Evolutionary conservation across 2,888 invertebrate species (phyloP).

Genomic region (Aphrophora alni): DNA sequence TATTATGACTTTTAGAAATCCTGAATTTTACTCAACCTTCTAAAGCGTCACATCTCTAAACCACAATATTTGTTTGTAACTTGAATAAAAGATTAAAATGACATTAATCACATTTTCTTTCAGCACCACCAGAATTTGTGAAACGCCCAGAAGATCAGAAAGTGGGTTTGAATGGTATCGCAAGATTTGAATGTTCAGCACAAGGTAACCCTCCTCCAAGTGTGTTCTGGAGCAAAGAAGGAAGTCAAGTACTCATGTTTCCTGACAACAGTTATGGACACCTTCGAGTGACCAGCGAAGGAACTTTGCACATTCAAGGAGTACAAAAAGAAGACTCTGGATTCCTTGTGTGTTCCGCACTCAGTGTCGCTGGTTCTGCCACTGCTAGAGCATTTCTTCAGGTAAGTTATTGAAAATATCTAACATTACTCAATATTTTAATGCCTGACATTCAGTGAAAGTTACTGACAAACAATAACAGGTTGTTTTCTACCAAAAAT

Average conservation of each 20-base stretch:
- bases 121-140: constrained; percentile 86
- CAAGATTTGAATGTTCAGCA: constrained; percentile 89
- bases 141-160: constrained; percentile 86
- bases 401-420: constrained; percentile 62
- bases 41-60: too few relatives aligned
- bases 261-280: constrained; percentile 77
- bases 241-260: constrained; percentile 78
- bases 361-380: constrained; percentile 92
- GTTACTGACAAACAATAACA: too few relatives aligned
- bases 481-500: too few relatives aligned
- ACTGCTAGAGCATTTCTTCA: constrained; percentile 87
- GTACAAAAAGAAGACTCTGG: constrained; percentile 74
- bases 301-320: constrained; percentile 64
- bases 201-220: constrained; percentile 91
- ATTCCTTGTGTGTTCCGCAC: constrained; percentile 90
- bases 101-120: constrained; percentile 54
- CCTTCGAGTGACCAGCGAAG: constrained; percentile 67
- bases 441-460: too few relatives aligned
- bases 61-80: too few relatives aligned
- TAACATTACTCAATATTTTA: too few relatives aligned
- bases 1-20: too few relatives aligned
- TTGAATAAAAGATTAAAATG: too few relatives aligned
- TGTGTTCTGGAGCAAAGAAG: constrained; percentile 95
- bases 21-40: too few relatives aligned
- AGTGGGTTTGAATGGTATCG: constrained; percentile 83